A percentile compares a stretch with the other conserved stretches of the same genome.
Conservation (phyloP, 2,888 invertebrate species). For the Agrochola macilenta region DNA sequence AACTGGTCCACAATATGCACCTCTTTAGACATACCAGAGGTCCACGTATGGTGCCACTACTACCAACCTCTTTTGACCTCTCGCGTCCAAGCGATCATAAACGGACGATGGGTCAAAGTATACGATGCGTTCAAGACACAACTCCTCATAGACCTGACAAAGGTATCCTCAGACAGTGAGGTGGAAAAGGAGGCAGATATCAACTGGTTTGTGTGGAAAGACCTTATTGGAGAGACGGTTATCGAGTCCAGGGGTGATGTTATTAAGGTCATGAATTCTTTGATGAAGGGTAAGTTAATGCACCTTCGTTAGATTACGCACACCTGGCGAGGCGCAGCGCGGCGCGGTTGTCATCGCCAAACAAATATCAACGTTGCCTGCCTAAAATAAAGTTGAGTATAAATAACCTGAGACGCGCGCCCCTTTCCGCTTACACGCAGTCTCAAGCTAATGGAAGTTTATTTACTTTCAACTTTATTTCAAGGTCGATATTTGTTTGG, state of each 20-base stretch:
- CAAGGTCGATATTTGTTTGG: too few species aligned
- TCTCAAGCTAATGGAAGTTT: too few species aligned
- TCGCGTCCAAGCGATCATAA: slow-evolving; percentile 92
- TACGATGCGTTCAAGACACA: slow-evolving; percentile 84
- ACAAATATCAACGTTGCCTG: too few species aligned
- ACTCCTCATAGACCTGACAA: slow-evolving; percentile 83
- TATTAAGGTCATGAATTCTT: slow-evolving; percentile 85
- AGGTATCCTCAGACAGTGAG: slow-evolving; percentile 84
- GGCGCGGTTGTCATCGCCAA: too few species aligned
- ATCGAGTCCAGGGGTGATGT: slow-evolving; percentile 87
- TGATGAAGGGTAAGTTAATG: slow-evolving; percentile 84
- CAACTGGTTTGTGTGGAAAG: slow-evolving; percentile 94
- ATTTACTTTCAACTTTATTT: too few species aligned
- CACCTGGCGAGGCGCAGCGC: too few species aligned
- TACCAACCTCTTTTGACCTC: slow-evolving; percentile 94
- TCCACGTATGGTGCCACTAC: slow-evolving; percentile 93
- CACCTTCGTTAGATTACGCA: neutral
- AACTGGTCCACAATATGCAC: slow-evolving; percentile 92
- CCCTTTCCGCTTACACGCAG: too few species aligned
- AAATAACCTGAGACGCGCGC: too few species aligned
- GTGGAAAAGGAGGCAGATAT: slow-evolving; percentile 91
- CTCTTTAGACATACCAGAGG: slow-evolving; percentile 89
- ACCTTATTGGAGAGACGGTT: slow-evolving; percentile 90
- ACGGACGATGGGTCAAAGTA: slow-evolving; percentile 82
- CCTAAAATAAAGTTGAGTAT: too few species aligned